A percentile compares a stretch with the other conserved stretches of the same genome.
Evolutionary conservation across 2,797 vertebrate species (phyloP).

Genomic region (Amphiprion clarkii): DNA sequence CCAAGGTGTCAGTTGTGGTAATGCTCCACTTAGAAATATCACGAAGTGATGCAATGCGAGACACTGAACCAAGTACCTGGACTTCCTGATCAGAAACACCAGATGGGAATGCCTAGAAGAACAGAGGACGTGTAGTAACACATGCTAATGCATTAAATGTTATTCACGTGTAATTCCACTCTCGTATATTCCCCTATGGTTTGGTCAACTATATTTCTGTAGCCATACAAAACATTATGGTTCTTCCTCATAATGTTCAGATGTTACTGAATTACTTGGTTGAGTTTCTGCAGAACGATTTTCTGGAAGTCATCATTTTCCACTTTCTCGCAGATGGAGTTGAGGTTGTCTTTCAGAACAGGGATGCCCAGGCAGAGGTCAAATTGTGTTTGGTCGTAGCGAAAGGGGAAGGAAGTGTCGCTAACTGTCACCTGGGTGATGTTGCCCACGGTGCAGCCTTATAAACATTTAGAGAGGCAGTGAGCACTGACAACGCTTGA

Average conservation of each 20-base stretch:
- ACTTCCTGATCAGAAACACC: conserved; percentile 66
- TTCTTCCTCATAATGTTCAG: neutral
- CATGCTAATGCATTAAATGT: neutral
- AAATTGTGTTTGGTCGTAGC: conserved; percentile 72
- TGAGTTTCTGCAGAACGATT: conserved; percentile 76
- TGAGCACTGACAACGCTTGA: neutral
- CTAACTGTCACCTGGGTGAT: conserved; percentile 70
- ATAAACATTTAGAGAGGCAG: conserved; percentile 5
- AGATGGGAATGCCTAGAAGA: conserved; percentile 66
- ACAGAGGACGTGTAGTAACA: neutral
- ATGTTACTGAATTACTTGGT: conserved; percentile 64
- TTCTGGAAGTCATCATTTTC: conserved; percentile 62
- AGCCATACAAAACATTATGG: neutral
- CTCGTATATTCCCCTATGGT: neutral
- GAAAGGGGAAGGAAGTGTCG: conserved; percentile 74
- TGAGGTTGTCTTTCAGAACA: conserved; percentile 70
- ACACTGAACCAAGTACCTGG: conserved; percentile 58
- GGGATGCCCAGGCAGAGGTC: conserved; percentile 70
- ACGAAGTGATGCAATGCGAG: conserved; percentile 64
- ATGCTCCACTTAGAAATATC: conserved; percentile 78
- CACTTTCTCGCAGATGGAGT: conserved; percentile 73
- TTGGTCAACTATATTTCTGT: neutral
- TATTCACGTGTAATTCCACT: neutral
- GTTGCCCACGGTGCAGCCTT: conserved; percentile 71
- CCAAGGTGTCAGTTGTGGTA: conserved; percentile 68